phyloP scores from a whole-genome alignment of 1,140 invertebrate genomes.

The Apis laboriosa region DNA sequence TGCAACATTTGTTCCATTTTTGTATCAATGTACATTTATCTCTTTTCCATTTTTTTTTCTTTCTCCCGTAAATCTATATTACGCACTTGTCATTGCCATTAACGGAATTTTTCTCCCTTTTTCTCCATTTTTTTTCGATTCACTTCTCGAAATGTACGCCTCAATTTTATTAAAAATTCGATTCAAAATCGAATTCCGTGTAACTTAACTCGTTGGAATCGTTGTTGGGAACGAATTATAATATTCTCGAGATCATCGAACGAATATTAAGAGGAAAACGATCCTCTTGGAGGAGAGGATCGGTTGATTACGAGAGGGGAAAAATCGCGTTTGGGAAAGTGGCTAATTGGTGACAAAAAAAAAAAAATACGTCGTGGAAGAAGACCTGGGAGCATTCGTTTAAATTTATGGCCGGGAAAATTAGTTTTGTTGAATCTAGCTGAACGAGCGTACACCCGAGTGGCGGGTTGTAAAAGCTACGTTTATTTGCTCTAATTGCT shows the following conservation, averaged over 20 bases:
- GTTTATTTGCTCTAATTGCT: conserved; percentile 37
- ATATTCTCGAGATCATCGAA: background rate
- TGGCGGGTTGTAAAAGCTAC: background rate
- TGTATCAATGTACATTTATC: background rate
- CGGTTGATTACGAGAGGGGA: background rate
- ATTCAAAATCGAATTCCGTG: background rate
- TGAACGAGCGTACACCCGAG: background rate
- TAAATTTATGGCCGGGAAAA: conserved; percentile 13
- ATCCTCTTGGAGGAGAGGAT: background rate
- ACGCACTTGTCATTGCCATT: background rate
- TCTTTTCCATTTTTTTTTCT: background rate
- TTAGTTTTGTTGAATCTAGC: conserved; percentile 24
- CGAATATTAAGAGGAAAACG: background rate
- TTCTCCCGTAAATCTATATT: background rate
- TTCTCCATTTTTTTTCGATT: too few species aligned
- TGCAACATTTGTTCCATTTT: background rate
- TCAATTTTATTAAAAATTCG: conserved; percentile 1
- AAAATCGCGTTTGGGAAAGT: background rate
- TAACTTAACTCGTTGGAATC: background rate
- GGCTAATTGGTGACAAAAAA: background rate
- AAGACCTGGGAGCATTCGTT: background rate
- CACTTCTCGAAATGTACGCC: background rate
- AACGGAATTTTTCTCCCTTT: background rate
- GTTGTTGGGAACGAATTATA: background rate
- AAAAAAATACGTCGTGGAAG: background rate